Conservation (phyloP, 2,113 vertebrate species). For the Seriola dumerili region DNA sequence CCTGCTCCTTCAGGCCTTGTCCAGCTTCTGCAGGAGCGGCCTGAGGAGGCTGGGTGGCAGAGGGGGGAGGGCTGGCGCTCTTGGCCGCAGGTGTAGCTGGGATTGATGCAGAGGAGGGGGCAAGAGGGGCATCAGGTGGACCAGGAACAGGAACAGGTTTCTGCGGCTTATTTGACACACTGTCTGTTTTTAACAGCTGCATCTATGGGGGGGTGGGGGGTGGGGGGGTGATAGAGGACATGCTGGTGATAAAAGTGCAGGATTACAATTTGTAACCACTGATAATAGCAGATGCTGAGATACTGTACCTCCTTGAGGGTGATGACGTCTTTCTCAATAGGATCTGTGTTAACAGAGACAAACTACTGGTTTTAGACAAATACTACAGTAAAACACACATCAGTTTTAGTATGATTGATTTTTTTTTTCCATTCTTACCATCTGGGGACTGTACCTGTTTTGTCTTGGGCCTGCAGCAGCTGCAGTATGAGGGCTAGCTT, state of each 20-base stretch:
- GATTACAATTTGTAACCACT: neutral
- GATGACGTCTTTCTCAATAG: constrained; percentile 76
- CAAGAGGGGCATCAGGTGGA: constrained; percentile 40
- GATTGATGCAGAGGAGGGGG: constrained; percentile 52
- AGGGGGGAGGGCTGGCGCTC: constrained; percentile 17
- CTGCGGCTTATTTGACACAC: constrained; percentile 63
- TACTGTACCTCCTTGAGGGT: constrained; percentile 78
- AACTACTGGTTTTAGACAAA: constrained; percentile 9
- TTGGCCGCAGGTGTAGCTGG: constrained; percentile 55
- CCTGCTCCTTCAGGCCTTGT: constrained; percentile 53
- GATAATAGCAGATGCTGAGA: neutral
- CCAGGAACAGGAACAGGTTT: constrained; percentile 50
- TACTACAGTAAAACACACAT: neutral
- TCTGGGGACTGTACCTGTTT: constrained; percentile 50
- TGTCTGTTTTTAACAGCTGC: constrained; percentile 78
- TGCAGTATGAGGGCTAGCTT: constrained; percentile 88
- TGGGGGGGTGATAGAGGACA: neutral
- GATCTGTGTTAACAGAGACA: constrained; percentile 62
- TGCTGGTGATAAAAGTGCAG: neutral
- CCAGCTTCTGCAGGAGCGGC: constrained; percentile 39
- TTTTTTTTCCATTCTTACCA: neutral
- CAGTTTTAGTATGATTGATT: neutral
- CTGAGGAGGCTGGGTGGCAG: constrained; percentile 50
- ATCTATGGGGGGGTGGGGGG: constrained; percentile 48
- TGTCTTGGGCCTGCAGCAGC: constrained; percentile 83